phyloP scores from a whole-genome alignment of 2,113 vertebrate genomes.

The Phrynosoma blainvillii region DNA sequence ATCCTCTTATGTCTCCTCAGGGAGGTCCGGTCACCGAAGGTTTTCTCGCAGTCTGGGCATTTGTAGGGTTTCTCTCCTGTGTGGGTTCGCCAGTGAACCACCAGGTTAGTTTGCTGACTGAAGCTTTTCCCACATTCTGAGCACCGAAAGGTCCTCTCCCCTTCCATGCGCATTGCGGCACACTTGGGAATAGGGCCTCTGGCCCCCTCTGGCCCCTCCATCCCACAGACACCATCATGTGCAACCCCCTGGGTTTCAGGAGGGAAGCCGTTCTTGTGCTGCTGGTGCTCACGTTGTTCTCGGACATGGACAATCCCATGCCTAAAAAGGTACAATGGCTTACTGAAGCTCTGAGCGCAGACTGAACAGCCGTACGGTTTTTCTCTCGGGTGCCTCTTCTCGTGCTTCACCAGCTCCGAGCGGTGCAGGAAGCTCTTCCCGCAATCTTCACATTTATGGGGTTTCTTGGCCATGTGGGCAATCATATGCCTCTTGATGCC shows the following conservation, averaged over 20 bases:
- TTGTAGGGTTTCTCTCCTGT: slow-evolving; percentile 12
- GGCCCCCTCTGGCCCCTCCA: not conserved
- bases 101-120: not conserved
- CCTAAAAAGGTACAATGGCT: not conserved
- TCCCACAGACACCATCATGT: not conserved
- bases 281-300: not conserved
- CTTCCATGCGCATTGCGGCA: not conserved
- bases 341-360: not conserved
- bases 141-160: not conserved
- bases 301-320: not conserved
- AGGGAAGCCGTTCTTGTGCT: not conserved
- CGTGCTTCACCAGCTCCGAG: not conserved
- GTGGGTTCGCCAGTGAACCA: not conserved
- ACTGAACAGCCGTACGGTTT: not conserved
- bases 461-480: not conserved
- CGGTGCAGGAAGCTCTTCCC: not conserved
- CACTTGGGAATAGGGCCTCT: not conserved
- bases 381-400: not conserved
- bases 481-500: not conserved
- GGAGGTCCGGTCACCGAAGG: not conserved
- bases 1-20: not conserved
- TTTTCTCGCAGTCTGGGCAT: not conserved
- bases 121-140: not conserved
- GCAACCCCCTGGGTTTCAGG: not conserved
- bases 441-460: not conserved